Evolutionary conservation across 2,113 vertebrate species (phyloP), one percentile per base, ranked within the genome.

Genomic region (Phaetusa simplex): DNA sequence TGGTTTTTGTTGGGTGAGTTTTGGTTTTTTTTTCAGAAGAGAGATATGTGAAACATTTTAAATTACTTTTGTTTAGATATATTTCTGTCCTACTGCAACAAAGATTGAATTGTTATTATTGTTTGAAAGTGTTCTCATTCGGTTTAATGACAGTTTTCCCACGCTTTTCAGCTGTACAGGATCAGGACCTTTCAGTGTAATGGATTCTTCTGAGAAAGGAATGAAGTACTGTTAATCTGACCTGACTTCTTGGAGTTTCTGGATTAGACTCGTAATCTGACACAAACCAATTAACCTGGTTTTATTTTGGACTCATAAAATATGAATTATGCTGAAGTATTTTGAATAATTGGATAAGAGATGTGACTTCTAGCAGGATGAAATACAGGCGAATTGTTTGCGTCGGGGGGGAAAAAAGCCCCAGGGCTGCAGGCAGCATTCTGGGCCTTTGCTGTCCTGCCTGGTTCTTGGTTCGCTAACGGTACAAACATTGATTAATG

Each of bases 191-290:
- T 67, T 69, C 56, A 67, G 29, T 40, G n/a, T 81, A 88, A 43
- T 59, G 64, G 36, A 36, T 95, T 97, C 90, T 82, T 89, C 52
- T 85, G 47, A 86, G 64, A 58, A 93, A 81, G 38, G 4, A 45
- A 53, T 64, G 20, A 82, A 90, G n/a, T 82, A 14, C 45, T 16
- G 47, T 52, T 90, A 91, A 85, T 95, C 89, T 94, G 73, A 88
- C 45, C 50, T 22, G 56, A 42, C 26, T 92, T 36, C 74, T 86
- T 62, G 43, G 52, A 91, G 43, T 73, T 82, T 19, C 59, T 93
- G 85, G 93, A 95, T 97, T 96, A 91, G 47, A 77, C 53, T 87
- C 70, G 27, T 96, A 96, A 96, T 97, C 93, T 86, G 84, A 82
- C 73, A 45, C 77, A 95, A 94, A 84, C 73, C 85, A 96, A 67